phyloP scores from a whole-genome alignment of 2,888 invertebrate genomes.

The Drosophila cyrtoloma region DNA sequence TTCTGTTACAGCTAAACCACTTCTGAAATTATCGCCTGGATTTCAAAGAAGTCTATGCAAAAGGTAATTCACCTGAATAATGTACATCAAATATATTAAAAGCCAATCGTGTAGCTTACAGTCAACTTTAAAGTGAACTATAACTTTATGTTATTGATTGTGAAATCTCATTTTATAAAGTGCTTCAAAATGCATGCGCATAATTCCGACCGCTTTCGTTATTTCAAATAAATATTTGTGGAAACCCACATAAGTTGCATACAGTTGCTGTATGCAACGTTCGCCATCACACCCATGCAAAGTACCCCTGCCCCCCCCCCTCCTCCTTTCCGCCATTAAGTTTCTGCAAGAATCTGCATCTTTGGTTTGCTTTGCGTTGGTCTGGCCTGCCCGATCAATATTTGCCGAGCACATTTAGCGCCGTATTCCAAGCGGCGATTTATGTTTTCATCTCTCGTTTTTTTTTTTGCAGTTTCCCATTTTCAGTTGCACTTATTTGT shows the following conservation, averaged over 20 bases:
- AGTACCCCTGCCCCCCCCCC: too few species aligned
- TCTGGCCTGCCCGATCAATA: slow-evolving; percentile 53
- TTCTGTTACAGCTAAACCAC: slow-evolving; percentile 35
- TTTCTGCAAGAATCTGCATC: slow-evolving; percentile 1
- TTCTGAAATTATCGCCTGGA: slow-evolving; percentile 12
- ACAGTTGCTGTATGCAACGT: background rate
- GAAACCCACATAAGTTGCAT: slow-evolving; percentile 11
- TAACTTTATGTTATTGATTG: slow-evolving; percentile 13
- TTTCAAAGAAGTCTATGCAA: slow-evolving; percentile 2
- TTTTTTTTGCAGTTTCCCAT: slow-evolving; percentile 46
- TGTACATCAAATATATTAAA: background rate
- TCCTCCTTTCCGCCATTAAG: background rate
- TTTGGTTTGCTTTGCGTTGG: slow-evolving; percentile 18
- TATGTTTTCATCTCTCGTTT: slow-evolving; percentile 67
- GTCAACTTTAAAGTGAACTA: background rate
- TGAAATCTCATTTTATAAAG: slow-evolving; percentile 25
- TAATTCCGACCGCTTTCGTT: slow-evolving; percentile 34
- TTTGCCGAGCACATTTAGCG: slow-evolving; percentile 74
- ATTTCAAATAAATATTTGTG: slow-evolving; percentile 52
- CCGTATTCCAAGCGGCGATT: slow-evolving; percentile 59
- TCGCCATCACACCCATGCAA: background rate
- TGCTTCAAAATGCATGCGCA: slow-evolving; percentile 29
- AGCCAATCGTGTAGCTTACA: background rate
- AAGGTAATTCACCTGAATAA: slow-evolving; percentile 30
- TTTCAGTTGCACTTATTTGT: slow-evolving; percentile 75